phyloP scores from a whole-genome alignment of 2,113 vertebrate species.

The Oriolus oriolus region DNA sequence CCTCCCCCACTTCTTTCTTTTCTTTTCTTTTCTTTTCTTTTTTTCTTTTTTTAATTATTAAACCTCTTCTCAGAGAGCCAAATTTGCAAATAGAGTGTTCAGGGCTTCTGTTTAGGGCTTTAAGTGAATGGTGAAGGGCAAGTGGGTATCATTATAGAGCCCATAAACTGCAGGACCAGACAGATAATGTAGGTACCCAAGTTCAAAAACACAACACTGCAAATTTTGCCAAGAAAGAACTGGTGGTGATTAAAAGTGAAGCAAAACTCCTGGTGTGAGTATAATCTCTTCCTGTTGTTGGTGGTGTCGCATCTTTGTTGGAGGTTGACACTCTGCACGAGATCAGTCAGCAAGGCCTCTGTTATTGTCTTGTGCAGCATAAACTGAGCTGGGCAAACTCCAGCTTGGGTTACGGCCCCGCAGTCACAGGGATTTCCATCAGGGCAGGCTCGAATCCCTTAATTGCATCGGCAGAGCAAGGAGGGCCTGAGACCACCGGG shows the following conservation, averaged over 20 bases:
- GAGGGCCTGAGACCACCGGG: not conserved
- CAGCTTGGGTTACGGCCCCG: rapidly evolving
- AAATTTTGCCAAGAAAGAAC: not conserved
- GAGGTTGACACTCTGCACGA: not conserved
- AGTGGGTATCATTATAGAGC: not conserved
- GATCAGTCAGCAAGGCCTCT: not conserved
- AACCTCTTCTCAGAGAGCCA: not conserved
- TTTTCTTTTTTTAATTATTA: not conserved
- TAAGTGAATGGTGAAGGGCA: not conserved
- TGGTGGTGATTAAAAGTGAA: not conserved
- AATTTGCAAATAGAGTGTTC: not conserved
- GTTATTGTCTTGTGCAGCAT: not conserved
- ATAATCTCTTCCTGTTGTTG: not conserved
- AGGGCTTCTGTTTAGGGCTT: not conserved
- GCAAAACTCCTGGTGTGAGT: not conserved
- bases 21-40: too few species aligned
- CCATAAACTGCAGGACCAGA: not conserved
- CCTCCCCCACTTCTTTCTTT: not conserved
- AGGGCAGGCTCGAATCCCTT: not conserved
- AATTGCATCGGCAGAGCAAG: not conserved
- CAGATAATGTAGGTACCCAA: not conserved
- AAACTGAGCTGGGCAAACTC: not conserved
- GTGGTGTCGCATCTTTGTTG: not conserved
- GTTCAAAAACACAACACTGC: not conserved
- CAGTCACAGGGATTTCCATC: not conserved